Percentiles rank a stretch among this genome's conserved stretches.
Evolutionary conservation across 2,888 invertebrate genomes (phyloP).

Genomic region (Orthosia gothica): DNA sequence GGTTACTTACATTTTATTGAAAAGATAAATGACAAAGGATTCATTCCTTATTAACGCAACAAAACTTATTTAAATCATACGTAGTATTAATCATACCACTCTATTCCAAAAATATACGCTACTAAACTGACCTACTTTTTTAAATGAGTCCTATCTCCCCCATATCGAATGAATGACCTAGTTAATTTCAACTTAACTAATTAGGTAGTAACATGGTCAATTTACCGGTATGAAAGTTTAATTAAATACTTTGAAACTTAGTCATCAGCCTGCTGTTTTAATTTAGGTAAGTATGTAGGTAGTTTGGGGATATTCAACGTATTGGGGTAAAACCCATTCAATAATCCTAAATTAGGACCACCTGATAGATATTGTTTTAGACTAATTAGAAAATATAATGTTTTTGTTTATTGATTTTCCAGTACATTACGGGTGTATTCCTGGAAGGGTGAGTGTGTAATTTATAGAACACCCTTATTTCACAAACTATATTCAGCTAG

Average conservation of each 20-base stretch:
- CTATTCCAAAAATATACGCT: neutral
- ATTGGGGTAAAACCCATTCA: neutral
- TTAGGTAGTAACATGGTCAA: conserved; percentile 11
- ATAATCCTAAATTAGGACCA: neutral
- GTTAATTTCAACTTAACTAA: conserved; percentile 19
- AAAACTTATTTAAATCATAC: neutral
- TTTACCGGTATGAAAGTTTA: conserved; percentile 10
- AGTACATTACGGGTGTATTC: neutral
- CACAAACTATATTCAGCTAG: no score
- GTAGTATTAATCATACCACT: neutral
- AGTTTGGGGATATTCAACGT: neutral
- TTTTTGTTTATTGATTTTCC: neutral
- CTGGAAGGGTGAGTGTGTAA: no score
- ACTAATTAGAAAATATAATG: neutral
- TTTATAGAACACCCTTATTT: no score
- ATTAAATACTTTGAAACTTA: conserved; percentile 20
- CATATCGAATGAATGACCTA: conserved; percentile 21
- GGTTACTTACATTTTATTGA: no score
- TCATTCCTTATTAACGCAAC: neutral
- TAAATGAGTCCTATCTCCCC: conserved; percentile 35
- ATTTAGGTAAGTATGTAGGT: conserved; percentile 12
- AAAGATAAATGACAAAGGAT: no score
- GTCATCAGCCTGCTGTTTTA: neutral
- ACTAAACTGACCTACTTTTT: conserved; percentile 31
- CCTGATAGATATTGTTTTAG: neutral